Evolutionary conservation across 2,113 vertebrate genomes (phyloP), one percentile per base, ranked within the genome.

Genomic region (Rynchops niger): DNA sequence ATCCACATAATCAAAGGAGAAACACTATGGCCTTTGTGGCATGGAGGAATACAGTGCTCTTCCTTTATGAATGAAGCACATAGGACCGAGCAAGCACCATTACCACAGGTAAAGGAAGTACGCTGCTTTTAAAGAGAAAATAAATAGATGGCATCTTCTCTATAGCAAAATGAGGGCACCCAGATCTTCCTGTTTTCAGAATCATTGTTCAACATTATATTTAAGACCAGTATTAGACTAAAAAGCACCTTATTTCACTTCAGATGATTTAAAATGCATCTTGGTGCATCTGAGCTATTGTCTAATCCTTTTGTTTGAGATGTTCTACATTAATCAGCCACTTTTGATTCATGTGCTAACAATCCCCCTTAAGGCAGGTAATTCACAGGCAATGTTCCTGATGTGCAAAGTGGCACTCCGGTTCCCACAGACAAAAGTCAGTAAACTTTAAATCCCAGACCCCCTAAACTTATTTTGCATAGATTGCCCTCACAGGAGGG

Each of bases 261-360:
- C 36, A 85, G 19, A 67, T 94, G 78, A 87, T 91, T 94, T 87
- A 50, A 96, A 94, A 90, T 92, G 92, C 85, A 61, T 82, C 66
- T 69, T 50, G 58, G 56, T 85, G 13, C 5, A 8, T 61, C 84
- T 72, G 73, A 87, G 52, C 92, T 92, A 50, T 87, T 90, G 90
- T 85, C 74, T 94, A 93, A 94, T 73, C 78, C 90, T 96, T 93
- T 94, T 95, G 95, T 96, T 91, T 91, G 62, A 85, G 73, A 91
- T 88, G 92, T 80, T 91, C 71, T 84, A 65, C 92, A 77, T 82
- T 91, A 90, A 82, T 72, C 87, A 89, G 84, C 78, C 92, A 90
- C 74, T 91, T 95, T 14, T 85, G 95, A 95, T 92, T 95, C 87
- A 91, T 86, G 67, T 96, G 96, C 79, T 93, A 96, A 96, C 74